A percentile compares a stretch with the other conserved stretches of the same genome.
These are phyloP conservation scores for Diplosoma virens DNA, from an alignment of 23 tunicate species.

Conservation along the genomic window DNA sequence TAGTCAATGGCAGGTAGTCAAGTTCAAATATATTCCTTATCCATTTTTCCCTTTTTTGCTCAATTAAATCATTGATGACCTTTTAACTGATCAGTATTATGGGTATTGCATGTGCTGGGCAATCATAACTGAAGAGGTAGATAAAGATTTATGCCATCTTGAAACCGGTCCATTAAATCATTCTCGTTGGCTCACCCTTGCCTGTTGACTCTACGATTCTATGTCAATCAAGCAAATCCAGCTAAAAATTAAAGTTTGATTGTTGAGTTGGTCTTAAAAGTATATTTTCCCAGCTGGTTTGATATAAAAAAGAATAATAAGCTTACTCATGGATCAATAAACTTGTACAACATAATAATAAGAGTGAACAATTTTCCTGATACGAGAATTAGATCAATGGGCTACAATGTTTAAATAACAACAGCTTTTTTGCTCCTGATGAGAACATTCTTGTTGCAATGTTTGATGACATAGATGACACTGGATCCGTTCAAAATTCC, in stretches of 20 bases:
- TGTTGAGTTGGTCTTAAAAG: not conserved
- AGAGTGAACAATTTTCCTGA: conserved; percentile 1
- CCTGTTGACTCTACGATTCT: not conserved
- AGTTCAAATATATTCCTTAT: conserved; percentile 2
- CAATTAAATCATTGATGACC: not conserved
- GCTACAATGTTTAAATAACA: not conserved
- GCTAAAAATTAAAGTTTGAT: no score
- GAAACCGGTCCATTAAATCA: conserved; percentile 3
- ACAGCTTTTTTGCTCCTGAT: not conserved
- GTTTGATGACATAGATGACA: not conserved
- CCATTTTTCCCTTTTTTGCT: not conserved
- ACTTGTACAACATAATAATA: not conserved
- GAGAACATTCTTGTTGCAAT: no score
- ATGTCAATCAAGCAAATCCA: not conserved
- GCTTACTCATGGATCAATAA: not conserved
- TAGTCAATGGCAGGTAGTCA: conserved; percentile 19
- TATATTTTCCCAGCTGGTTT: no score
- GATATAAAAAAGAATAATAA: not conserved
- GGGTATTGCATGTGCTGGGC: conserved; percentile 9
- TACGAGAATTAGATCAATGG: not conserved
- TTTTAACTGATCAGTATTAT: conserved; percentile 3
- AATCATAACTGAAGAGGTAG: not conserved
- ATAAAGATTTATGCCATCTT: not conserved
- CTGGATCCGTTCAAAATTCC: no score
- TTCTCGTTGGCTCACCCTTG: conserved; percentile 8